Evolutionary conservation across 2,113 vertebrate species (phyloP), one percentile per base, ranked within the genome.

Genomic region (Indicator indicator): DNA sequence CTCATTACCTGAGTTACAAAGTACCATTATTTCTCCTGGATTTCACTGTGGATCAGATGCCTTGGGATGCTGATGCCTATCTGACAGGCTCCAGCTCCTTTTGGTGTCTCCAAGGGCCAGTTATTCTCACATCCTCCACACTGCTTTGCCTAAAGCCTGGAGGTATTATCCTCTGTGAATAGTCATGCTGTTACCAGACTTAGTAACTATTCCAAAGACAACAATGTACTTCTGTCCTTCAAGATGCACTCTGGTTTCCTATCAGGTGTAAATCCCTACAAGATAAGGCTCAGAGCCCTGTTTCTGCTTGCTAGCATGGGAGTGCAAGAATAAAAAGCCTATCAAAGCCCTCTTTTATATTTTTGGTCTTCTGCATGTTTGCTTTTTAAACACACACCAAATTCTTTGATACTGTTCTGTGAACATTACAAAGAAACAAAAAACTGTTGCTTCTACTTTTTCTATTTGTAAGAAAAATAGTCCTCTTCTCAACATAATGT

Each of bases 261-360:
- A 95, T 90, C 94, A 96, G 88, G 91, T 90, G 86, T 83, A 95
- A 96, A 95, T 80, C 74, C 86, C 68, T 77, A 19, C 36, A 73
- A 93, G 89, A 94, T 91, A 94, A 94, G 55, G 56, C 68, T 82
- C 69, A 94, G 72, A 76, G 44, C n/a, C 48, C 60, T 69, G 8
- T 68, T 93, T 46, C 89, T 93, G 65, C 48, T 26, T 23, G 15
- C 26, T 64, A 76, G 9, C 9, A 13, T 23, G 28, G 59, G 7
- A 81, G 17, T 6, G 7, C 8, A 12, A 21, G 0, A 9, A 14
- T 33, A 48, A 40, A 48, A 56, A 58, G 44, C 44, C 52, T 3
- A 71, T 74, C 62, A 94, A 94, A 91, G 75, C 9, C 32, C 52
- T 74, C 50, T 46, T 80, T 82, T 28, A 3, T 56, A 50, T n/a